Evolutionary conservation across 1,140 invertebrate species (phyloP), one percentile per base, ranked within the genome.

Genomic region (Micrasema longulum): DNA sequence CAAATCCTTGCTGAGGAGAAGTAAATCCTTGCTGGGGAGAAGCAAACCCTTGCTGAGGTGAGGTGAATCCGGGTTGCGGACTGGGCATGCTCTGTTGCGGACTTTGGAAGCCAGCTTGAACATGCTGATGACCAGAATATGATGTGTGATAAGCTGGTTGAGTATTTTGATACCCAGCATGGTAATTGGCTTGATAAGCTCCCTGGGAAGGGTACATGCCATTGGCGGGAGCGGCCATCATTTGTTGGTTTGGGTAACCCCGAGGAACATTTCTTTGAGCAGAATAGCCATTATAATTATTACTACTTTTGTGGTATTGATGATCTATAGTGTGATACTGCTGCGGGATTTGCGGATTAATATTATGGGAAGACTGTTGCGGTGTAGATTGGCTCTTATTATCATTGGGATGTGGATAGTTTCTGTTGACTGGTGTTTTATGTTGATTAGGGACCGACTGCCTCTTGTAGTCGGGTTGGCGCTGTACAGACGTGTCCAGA

Each of bases 271-370:
- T 77, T 69, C 78, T 74, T 74, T 85, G 84, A 23, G 80, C 78
- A 16, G 81, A 79, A 67, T 82, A 84, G 0, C 81, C 82, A 69
- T 83, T 83, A 53, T 80, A 84, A 69, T 76, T 70, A 69, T 75
- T 71, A 5, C 74, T 68, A 1, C 81, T 80, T 76, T 85, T 85
- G 55, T 85, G 84, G 70, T 84, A 85, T 53, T 84, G 83, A 71
- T 85, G 83, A 72, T 85, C 84, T 47, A 83, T 80, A 35, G 82
- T 73, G 79, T 35, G 82, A 78, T 75, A 78, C 78, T 66, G 79
- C 67, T 22, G 78, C 62, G 64, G 78, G 75, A 38, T 79, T 20
- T 73, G 67, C 22, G 73, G 35, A 73, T 80, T 81, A 31, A 67
- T 77, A 60, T 35, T 20, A 12, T 83, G 80, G 5, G 78, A 41